Evolutionary conservation across 2,797 vertebrate species (phyloP), one percentile per base, ranked within the genome.

Genomic region (Microcaecilia unicolor): DNA sequence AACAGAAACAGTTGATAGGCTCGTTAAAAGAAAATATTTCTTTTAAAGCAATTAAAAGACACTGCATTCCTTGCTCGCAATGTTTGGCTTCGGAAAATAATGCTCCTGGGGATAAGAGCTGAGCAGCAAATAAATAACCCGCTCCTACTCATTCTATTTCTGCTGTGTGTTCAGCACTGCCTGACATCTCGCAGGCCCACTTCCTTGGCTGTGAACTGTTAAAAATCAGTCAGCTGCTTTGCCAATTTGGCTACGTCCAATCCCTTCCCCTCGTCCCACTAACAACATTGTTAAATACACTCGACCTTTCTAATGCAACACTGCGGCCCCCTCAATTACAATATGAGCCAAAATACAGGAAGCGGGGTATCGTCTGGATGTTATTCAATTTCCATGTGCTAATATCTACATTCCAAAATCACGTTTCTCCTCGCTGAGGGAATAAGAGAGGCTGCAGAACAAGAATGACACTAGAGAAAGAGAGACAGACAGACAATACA

Each of bases 361-460:
- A 78, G 61, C 32, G 31, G 47, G 46, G 57, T 32, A 67, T 64
- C 51, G 47, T 52, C 40, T 52, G 36, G 43, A 27, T 55, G 61
- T 51, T 55, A 65, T 41, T 67, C 58, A 58, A 33, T 44, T 46
- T 48, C 55, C 45, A 42, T 31, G 56, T 67, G 61, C n/a, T n/a
- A n/a, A n/a, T n/a, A n/a, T n/a, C n/a, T n/a, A n/a, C 35, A 58
- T 24, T 42, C 52, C 54, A 25, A 19, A 22, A 29, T 23, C 51
- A 52, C 34, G 37, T 57, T 45, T 48, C 40, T 52, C 51, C 46
- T 43, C 37, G n/a, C n/a, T n/a, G n/a, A n/a, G n/a, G n/a, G n/a
- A n/a, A n/a, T n/a, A n/a, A n/a, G n/a, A n/a, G n/a, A n/a, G n/a
- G n/a, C n/a, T n/a, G n/a, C n/a, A n/a, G n/a, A n/a, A n/a, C n/a